Evolutionary conservation across 2,888 invertebrate genomes (phyloP).

Genomic region (Sarcophaga variegata): DNA sequence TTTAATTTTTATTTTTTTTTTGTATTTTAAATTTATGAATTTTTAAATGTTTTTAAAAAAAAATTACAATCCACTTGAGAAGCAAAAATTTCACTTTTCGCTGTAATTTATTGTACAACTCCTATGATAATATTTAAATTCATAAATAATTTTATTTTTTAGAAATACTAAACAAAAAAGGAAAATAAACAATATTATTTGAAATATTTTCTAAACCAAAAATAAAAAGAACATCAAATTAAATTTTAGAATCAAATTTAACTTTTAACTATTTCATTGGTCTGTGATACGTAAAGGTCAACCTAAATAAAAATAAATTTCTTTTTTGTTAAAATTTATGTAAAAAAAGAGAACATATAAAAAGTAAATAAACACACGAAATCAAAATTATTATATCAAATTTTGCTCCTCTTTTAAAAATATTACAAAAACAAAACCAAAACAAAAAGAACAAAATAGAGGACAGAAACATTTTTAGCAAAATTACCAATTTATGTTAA

Average conservation of each 20-base stretch:
- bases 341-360: constrained; percentile 27
- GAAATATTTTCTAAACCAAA: constrained; percentile 32
- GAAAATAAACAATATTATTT: neutral
- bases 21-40: too few species aligned
- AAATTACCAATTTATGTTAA: constrained; percentile 56
- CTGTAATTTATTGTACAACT: neutral
- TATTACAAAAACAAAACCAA: neutral
- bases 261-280: constrained; percentile 71
- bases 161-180: neutral
- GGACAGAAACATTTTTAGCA: constrained; percentile 66
- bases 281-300: constrained; percentile 81
- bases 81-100: constrained; percentile 35
- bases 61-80: too few species aligned
- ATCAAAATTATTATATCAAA: constrained; percentile 54
- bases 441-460: constrained; percentile 26
- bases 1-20: too few species aligned
- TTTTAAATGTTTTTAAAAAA: too few species aligned
- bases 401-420: neutral
- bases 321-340: constrained; percentile 62
- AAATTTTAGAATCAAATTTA: constrained; percentile 32
- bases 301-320: constrained; percentile 63
- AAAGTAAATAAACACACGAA: constrained; percentile 52
- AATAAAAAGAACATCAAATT: constrained; percentile 50
- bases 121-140: neutral
- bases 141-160: neutral